Evolutionary conservation across 2,797 vertebrate genomes (phyloP).

Genomic region (Microctenopoma steveboyesi): DNA sequence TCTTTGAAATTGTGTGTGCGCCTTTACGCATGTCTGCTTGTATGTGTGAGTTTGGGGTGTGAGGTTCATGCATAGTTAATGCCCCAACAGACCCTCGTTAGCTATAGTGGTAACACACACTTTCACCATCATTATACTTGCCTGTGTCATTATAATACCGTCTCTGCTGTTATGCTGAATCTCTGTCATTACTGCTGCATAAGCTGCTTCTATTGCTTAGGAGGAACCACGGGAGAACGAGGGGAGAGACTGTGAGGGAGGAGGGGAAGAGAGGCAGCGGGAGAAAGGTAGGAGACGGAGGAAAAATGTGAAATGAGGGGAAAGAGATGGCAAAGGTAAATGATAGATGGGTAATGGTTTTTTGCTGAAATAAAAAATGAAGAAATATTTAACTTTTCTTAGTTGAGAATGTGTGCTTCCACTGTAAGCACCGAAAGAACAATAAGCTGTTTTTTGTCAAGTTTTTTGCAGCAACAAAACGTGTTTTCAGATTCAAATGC

Average conservation of each 20-base stretch:
- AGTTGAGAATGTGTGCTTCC: conserved; percentile 5
- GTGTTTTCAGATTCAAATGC: conserved; percentile 31
- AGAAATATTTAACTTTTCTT: conserved; percentile 12
- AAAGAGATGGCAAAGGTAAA: conserved; percentile 21
- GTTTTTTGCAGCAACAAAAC: conserved; percentile 19
- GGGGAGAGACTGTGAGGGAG: conserved; percentile 20
- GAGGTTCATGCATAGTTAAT: conserved; percentile 78
- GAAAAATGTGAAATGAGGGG: conserved; percentile 37
- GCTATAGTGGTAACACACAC: conserved; percentile 59
- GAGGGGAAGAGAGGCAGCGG: conserved; percentile 13
- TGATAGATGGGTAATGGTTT: conserved; percentile 16
- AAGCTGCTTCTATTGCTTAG: conserved; percentile 37
- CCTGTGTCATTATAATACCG: conserved; percentile 66
- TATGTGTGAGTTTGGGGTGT: conserved; percentile 54
- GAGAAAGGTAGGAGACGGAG: conserved; percentile 4
- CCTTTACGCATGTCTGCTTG: conserved; percentile 23
- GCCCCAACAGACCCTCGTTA: conserved; percentile 73
- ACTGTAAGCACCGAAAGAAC: background rate
- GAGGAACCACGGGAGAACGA: conserved; percentile 18
- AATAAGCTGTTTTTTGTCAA: background rate
- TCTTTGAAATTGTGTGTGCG: conserved; percentile 62
- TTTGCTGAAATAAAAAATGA: conserved; percentile 10
- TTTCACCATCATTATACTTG: conserved; percentile 71
- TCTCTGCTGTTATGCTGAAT: conserved; percentile 64
- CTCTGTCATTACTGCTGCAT: conserved; percentile 61